phyloP scores from a whole-genome alignment of 1,140 invertebrate genomes.

The Phymastichus coffea region DNA sequence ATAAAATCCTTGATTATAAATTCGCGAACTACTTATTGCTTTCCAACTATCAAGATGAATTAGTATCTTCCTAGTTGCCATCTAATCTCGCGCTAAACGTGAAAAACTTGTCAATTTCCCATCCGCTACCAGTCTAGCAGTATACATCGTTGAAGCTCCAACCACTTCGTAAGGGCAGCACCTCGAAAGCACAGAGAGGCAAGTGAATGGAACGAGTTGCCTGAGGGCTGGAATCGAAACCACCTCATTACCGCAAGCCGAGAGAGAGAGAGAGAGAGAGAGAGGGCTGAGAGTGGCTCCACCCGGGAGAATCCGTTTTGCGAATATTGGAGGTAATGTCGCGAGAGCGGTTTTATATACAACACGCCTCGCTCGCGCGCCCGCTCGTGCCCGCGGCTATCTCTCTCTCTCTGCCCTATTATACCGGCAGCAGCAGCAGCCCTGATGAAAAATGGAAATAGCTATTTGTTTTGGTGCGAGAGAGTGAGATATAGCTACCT shows the following conservation, averaged over 20 bases:
- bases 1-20: no score
- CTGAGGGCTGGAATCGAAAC: constrained; percentile 56
- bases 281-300: constrained; percentile 39
- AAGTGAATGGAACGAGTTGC: constrained; percentile 32
- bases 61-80: no score
- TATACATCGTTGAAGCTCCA: constrained; percentile 46
- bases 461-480: constrained; percentile 35
- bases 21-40: no score
- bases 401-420: background rate
- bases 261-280: no score
- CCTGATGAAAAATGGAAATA: constrained; percentile 55
- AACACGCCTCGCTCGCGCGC: constrained; percentile 34
- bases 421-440: background rate
- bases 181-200: no score
- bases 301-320: constrained; percentile 54
- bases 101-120: constrained; percentile 31
- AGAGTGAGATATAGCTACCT: background rate
- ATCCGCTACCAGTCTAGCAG: constrained; percentile 19
- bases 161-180: constrained; percentile 23
- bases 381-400: constrained; percentile 16
- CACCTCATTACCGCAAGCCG: constrained; percentile 52
- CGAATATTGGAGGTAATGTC: constrained; percentile 58
- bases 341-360: constrained; percentile 54
- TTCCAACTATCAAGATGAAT: no score
- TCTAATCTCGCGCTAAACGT: constrained; percentile 15